These are phyloP conservation scores for Metridium senile DNA, from an alignment of 92 coral and sea anemone species.

Conservation along the genomic window DNA sequence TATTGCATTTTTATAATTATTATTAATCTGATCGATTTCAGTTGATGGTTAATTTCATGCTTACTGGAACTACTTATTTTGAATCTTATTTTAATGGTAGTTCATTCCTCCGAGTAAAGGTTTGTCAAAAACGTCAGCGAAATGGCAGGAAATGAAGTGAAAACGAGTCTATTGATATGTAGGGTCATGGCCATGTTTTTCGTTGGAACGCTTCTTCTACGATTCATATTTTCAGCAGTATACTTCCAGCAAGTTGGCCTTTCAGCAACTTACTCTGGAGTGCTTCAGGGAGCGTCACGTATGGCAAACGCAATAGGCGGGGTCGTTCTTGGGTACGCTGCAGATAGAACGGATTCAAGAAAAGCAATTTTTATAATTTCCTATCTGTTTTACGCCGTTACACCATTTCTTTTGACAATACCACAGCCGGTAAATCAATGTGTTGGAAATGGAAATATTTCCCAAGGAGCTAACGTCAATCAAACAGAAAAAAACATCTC, in stretches of 20 bases:
- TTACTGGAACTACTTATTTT: no score
- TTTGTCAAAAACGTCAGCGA: not conserved
- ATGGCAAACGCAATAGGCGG: constrained; percentile 1
- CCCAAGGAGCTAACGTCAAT: not conserved
- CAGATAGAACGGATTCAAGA: not conserved
- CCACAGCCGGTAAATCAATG: not conserved
- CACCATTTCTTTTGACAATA: constrained; percentile 5
- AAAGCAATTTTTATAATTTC: constrained; percentile 6
- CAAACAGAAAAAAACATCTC: not conserved
- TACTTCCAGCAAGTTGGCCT: constrained; percentile 21
- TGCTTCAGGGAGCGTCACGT: not conserved
- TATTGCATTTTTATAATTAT: no score
- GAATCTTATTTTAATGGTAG: no score
- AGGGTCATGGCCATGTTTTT: not conserved
- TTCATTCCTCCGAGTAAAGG: no score
- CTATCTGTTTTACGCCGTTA: not conserved
- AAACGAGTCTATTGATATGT: not conserved
- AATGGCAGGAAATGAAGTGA: not conserved
- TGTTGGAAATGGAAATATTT: not conserved
- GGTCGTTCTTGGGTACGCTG: not conserved
- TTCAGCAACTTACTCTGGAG: not conserved
- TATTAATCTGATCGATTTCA: no score
- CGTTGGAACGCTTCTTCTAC: not conserved
- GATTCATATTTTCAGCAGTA: not conserved
- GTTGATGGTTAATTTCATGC: no score